phyloP scores from a whole-genome alignment of 1,140 invertebrate species.

The Trinorchestia longiramus region DNA sequence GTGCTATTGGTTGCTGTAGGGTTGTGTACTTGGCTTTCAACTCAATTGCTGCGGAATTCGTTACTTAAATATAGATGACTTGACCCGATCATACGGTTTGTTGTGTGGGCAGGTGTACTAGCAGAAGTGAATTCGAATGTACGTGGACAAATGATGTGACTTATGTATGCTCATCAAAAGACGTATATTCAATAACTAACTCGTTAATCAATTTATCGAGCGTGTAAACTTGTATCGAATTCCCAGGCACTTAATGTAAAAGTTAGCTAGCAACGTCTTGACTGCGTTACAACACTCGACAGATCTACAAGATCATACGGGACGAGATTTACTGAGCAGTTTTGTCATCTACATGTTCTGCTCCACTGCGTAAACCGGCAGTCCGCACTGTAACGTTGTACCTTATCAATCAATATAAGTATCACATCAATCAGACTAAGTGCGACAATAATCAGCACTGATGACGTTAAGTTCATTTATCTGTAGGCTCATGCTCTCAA shows the following conservation, averaged over 20 bases:
- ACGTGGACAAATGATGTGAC: background rate
- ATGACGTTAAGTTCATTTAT: background rate
- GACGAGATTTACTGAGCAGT: background rate
- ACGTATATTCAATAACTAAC: background rate
- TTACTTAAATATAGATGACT: background rate
- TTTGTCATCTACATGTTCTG: background rate
- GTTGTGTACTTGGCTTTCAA: background rate
- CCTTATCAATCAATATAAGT: background rate
- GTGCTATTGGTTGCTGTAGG: background rate
- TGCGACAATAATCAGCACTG: background rate
- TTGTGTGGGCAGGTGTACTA: background rate
- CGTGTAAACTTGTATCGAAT: background rate
- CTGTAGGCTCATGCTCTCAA: background rate
- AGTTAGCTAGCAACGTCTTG: background rate
- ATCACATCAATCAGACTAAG: background rate
- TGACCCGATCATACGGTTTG: background rate
- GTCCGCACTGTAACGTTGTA: background rate
- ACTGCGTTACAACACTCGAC: background rate
- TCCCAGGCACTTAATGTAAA: background rate
- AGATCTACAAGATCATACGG: background rate
- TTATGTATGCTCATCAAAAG: too few species aligned
- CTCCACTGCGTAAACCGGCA: background rate
- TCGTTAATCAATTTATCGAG: background rate
- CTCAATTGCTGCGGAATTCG: background rate
- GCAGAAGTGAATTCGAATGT: background rate